A percentile compares a stretch with the other conserved stretches of the same genome.
phyloP scores from a whole-genome alignment of 2,888 invertebrate genomes.

The Epinotia nisella region DNA sequence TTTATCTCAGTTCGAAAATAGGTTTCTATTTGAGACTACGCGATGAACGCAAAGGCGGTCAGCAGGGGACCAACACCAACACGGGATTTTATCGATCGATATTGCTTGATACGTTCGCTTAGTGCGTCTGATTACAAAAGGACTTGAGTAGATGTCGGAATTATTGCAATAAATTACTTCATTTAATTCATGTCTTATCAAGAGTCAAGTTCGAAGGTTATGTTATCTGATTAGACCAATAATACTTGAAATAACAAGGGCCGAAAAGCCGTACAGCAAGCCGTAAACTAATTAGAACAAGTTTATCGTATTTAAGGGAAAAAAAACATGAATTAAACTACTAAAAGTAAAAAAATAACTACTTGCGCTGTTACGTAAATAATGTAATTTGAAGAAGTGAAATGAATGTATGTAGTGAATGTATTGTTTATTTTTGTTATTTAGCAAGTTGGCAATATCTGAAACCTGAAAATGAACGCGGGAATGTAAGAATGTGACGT shows the following conservation, averaged over 20 bases:
- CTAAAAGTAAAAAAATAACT: slow-evolving; percentile 25
- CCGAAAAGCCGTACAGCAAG: not conserved
- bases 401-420: slow-evolving; percentile 36
- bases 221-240: slow-evolving; percentile 40
- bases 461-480: slow-evolving; percentile 29
- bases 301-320: not conserved
- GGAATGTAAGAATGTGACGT: slow-evolving; percentile 28
- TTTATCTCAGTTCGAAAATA: slow-evolving; percentile 5
- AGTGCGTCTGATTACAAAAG: slow-evolving; percentile 27
- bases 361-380: slow-evolving; percentile 40
- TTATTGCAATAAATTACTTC: slow-evolving; percentile 30
- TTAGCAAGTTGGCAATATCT: slow-evolving; percentile 37
- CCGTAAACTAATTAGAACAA: slow-evolving; percentile 1
- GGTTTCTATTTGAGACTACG: not conserved
- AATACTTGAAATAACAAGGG: slow-evolving; percentile 36
- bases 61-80: not conserved
- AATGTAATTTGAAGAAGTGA: slow-evolving; percentile 36
- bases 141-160: slow-evolving; percentile 38
- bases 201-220: slow-evolving; percentile 42
- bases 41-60: slow-evolving; percentile 1
- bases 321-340: slow-evolving; percentile 25
- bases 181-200: slow-evolving; percentile 40
- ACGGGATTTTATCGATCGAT: slow-evolving; percentile 35
- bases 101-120: slow-evolving; percentile 37
- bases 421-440: slow-evolving; percentile 33